phyloP scores from a whole-genome alignment of 2,888 invertebrate species.

The Xanthia togata region DNA sequence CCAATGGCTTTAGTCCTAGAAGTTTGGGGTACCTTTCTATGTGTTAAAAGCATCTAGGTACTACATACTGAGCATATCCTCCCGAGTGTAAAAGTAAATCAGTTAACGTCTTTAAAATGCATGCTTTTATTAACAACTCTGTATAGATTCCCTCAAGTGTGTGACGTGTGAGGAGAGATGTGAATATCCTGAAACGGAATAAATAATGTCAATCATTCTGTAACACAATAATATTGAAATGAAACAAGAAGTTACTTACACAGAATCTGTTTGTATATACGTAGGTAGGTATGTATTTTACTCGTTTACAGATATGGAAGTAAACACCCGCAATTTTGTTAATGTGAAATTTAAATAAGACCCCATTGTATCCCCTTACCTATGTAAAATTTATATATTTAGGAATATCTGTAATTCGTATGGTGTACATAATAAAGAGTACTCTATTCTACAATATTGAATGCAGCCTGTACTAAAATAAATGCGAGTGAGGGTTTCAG shows the following conservation, averaged over 20 bases:
- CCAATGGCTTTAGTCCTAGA: neutral
- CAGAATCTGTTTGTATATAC: neutral
- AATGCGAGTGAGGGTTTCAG: neutral
- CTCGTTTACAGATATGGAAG: neutral
- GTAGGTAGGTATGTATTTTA: neutral
- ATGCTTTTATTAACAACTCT: slow-evolving; percentile 37
- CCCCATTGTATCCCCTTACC: too few relatives aligned
- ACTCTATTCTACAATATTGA: neutral
- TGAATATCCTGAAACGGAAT: slow-evolving; percentile 53
- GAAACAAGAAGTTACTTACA: slow-evolving; percentile 24
- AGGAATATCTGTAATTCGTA: neutral
- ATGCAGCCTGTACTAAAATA: neutral
- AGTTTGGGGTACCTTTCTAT: neutral
- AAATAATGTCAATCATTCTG: slow-evolving; percentile 62
- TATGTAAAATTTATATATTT: too few relatives aligned
- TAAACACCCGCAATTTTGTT: neutral
- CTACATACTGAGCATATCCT: neutral
- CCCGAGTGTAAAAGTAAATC: neutral
- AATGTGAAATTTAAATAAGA: neutral
- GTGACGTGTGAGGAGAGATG: slow-evolving; percentile 62
- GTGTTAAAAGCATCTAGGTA: neutral
- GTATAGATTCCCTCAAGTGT: slow-evolving; percentile 30
- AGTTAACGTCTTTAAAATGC: neutral
- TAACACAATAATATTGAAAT: slow-evolving; percentile 43
- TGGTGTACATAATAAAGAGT: neutral